These are phyloP conservation scores for Gymnoscopelus microlampas DNA, from an alignment of 2,797 vertebrate species.

Conservation along the genomic window DNA sequence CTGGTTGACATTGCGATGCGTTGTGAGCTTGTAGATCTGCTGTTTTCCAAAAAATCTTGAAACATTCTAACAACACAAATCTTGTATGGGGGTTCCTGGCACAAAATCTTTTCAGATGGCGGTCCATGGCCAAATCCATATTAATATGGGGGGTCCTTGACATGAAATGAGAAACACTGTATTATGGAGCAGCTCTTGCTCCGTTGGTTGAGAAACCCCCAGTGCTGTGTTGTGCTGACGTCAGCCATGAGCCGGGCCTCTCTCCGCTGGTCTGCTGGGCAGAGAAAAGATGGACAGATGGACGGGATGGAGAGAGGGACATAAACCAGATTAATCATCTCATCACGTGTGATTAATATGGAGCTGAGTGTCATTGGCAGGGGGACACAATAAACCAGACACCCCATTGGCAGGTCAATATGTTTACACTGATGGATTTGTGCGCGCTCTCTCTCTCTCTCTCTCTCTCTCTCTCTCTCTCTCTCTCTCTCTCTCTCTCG, in stretches of 20 bases:
- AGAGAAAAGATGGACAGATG: slow-evolving; percentile 59
- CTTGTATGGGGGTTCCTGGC: too few species aligned
- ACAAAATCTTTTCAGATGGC: too few species aligned
- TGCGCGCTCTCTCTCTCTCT: slow-evolving; percentile 8
- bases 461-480: background rate
- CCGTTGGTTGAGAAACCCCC: too few species aligned
- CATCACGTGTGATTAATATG: slow-evolving; percentile 80
- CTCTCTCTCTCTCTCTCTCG: background rate
- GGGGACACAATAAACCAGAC: slow-evolving; percentile 54
- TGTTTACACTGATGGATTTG: slow-evolving; percentile 68
- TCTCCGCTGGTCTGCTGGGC: slow-evolving; percentile 11
- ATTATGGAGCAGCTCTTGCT: too few species aligned
- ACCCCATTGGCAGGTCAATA: slow-evolving; percentile 72
- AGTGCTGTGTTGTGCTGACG: background rate
- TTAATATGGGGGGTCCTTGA: too few species aligned
- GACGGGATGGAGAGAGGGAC: slow-evolving; percentile 59
- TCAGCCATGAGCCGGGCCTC: slow-evolving; percentile 17
- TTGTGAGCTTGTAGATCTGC: too few species aligned
- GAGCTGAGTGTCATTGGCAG: slow-evolving; percentile 55
- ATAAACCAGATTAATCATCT: slow-evolving; percentile 77
- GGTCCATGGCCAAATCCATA: too few species aligned
- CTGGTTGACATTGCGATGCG: too few species aligned
- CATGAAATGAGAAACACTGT: too few species aligned
- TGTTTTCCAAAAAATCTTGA: too few species aligned
- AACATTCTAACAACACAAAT: too few species aligned